Percentiles rank a stretch among this genome's conserved stretches.
phyloP scores from a whole-genome alignment of 2,888 invertebrate genomes.

The Diadegma fenestrale region DNA sequence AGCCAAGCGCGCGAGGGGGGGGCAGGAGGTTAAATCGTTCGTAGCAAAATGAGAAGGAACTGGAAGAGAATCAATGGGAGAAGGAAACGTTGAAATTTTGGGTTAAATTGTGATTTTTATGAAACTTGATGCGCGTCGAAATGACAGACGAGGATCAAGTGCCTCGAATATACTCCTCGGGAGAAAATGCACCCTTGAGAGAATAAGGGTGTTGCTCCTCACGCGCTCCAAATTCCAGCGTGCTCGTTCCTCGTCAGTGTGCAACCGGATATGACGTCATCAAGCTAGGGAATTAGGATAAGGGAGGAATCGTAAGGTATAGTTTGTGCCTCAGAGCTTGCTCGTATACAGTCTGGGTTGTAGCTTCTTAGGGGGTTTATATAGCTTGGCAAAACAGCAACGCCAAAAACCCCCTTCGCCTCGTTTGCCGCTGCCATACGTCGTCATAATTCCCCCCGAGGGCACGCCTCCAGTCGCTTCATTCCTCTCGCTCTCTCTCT shows the following conservation, averaged over 20 bases:
- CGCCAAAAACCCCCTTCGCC: conserved; percentile 9
- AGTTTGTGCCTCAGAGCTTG: conserved; percentile 18
- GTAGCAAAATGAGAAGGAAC: conserved; percentile 42
- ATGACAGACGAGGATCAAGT: neutral
- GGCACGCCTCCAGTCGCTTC: conserved; percentile 49
- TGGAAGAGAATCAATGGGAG: conserved; percentile 28
- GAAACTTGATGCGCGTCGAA: neutral
- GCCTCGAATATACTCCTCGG: conserved; percentile 7
- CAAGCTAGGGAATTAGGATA: conserved; percentile 65
- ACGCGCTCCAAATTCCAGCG: conserved; percentile 69
- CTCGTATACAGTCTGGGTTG: conserved; percentile 20
- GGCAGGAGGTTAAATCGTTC: conserved; percentile 59
- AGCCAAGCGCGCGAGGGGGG: conserved; percentile 6
- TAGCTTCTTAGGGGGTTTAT: conserved; percentile 33
- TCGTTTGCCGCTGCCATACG: conserved; percentile 1
- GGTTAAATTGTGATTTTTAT: neutral
- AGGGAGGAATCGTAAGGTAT: conserved; percentile 25
- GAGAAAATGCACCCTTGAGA: neutral
- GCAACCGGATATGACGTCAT: conserved; percentile 80
- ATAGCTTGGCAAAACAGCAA: conserved; percentile 53
- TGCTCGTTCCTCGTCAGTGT: conserved; percentile 71
- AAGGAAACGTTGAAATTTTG: conserved; percentile 21
- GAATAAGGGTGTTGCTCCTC: neutral
- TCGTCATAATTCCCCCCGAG: conserved; percentile 58
- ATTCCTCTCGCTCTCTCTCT: neutral